Conservation (phyloP, 2,113 vertebrate species). For the Caranx ignobilis region DNA sequence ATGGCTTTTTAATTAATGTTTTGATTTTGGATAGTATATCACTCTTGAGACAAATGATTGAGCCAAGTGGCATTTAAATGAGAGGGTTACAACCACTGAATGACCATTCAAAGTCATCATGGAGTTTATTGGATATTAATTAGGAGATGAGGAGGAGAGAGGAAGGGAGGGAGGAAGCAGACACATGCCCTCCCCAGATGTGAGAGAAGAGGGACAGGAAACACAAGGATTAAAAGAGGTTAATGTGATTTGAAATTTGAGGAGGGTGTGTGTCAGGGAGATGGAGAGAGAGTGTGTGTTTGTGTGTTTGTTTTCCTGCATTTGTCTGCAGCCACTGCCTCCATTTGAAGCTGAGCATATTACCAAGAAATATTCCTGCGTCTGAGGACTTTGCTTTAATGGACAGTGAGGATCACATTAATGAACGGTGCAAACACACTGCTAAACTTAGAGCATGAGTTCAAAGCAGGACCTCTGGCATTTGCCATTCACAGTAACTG, state of each 20-base stretch:
- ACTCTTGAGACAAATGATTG: conserved; percentile 66
- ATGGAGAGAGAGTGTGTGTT: background rate
- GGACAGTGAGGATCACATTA: background rate
- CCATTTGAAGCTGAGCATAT: conserved; percentile 24
- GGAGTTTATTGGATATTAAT: conserved; percentile 75
- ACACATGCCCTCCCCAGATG: conserved; percentile 26
- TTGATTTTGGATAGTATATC: conserved; percentile 73
- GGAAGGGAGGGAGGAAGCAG: background rate
- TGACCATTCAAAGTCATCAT: conserved; percentile 73
- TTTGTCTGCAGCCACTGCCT: conserved; percentile 8
- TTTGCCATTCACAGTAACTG: too few relatives aligned
- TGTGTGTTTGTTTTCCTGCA: background rate
- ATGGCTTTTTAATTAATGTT: conserved; percentile 79
- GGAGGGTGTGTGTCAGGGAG: background rate
- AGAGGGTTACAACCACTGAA: conserved; percentile 66
- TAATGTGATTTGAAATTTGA: conserved; percentile 41
- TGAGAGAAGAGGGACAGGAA: conserved; percentile 22
- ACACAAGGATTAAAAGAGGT: conserved; percentile 20
- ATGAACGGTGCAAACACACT: background rate
- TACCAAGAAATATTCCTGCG: background rate
- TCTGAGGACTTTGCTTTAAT: background rate
- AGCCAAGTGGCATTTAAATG: conserved; percentile 74
- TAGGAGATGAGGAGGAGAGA: conserved; percentile 48
- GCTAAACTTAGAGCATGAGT: background rate
- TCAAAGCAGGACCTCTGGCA: too few relatives aligned